Evolutionary conservation across 2,888 invertebrate genomes (phyloP).

Genomic region (Toxonevra muliebris): DNA sequence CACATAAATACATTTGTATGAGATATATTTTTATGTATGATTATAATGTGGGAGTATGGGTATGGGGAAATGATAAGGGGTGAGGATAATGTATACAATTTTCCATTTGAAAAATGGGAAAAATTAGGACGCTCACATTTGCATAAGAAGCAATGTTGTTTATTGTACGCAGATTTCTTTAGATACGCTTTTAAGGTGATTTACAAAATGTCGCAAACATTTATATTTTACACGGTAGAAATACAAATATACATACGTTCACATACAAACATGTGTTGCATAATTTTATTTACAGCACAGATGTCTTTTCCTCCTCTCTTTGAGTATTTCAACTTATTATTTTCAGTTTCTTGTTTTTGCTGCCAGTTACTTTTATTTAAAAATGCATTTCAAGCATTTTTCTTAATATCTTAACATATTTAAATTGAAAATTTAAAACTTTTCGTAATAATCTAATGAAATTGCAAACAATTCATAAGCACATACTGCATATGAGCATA

Average conservation of each 20-base stretch:
- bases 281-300: neutral
- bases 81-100: conserved; percentile 6
- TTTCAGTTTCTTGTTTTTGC: neutral
- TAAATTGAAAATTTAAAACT: neutral
- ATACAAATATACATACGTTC: neutral
- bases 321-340: neutral
- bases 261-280: neutral
- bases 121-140: conserved; percentile 41
- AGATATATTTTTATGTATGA: conserved; percentile 48
- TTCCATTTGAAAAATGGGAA: conserved; percentile 38
- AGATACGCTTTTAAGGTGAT: too few relatives aligned
- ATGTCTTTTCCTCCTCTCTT: neutral
- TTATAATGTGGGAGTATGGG: neutral
- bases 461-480: neutral
- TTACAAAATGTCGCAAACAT: neutral
- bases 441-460: neutral
- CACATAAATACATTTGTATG: conserved; percentile 55
- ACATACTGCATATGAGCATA: too few relatives aligned
- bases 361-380: neutral
- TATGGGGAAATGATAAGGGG: neutral
- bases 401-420: neutral
- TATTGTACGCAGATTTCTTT: neutral
- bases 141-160: conserved; percentile 40
- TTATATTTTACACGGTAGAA: neutral
- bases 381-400: neutral